Base-by-base conservation (phyloP, 2,113 vertebrate genomes). In the Stomatorhinus ivindoensis region DNA sequence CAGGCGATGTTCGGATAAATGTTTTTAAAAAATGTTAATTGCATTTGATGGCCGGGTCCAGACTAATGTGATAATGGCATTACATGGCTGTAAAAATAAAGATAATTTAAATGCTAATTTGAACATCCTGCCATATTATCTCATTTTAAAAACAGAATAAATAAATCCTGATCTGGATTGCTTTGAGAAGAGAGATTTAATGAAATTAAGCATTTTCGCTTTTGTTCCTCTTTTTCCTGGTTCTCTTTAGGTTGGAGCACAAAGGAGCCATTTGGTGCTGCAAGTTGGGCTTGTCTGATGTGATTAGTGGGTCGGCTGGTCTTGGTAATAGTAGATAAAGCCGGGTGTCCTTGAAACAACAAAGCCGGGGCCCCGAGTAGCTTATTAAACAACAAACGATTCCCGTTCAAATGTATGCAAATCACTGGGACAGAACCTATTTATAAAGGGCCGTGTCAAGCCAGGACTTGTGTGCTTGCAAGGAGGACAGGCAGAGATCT, bases 51-150 rank as follows among this genome's bases (percentile, higher is more conserved):
- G 94, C 95, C 94, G 92, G 95, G 93, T 95, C 92, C 93, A 93
- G 94, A 93, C 93, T 95, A 96, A 96, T 95, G 94, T 93, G 92
- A 96, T 95, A 92, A 93, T 91, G 92, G 89, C 92, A 95, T 94
- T 95, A 95, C 92, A 92, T 93, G 93, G 92, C 93, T 94, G 91
- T 93, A 94, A 94, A 95, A 94, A 94, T 92, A 91, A 93, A 93
- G 93, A 95, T 95, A 92, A 96, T 95, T 92, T 93, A 95, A 96
- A 96, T 95, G 95, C 94, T 95, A 96, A 96, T 96, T 93, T 92
- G 93, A 94, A 95, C 94, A 95, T 93, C 93, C 92, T 92, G 92
- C 92, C 92, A 93, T 94, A 95, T 95, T 93, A 92, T 94, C 92
- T 92, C 88, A 91, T 93, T 94, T 94, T 93, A 93, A 94, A 92